Conservation (phyloP, 2,888 invertebrate genomes). For the Dicyrtoma fusca region DNA sequence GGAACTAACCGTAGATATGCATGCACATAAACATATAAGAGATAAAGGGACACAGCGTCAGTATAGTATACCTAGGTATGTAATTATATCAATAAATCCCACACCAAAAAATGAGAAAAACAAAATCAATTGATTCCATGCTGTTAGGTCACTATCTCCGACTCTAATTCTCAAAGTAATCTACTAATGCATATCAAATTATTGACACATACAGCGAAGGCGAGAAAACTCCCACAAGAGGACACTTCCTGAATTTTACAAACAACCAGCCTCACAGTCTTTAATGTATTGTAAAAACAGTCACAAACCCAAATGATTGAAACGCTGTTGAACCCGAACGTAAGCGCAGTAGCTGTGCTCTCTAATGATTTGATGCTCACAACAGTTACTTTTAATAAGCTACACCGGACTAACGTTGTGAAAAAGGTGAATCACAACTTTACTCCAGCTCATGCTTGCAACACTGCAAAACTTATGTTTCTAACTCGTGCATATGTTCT, state of each 20-base stretch:
- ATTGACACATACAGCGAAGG: slow-evolving; percentile 10
- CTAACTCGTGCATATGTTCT: slow-evolving; percentile 9
- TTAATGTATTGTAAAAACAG: background rate
- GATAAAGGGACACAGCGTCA: too few species aligned
- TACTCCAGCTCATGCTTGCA: background rate
- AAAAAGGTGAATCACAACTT: background rate
- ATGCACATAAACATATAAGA: too few species aligned
- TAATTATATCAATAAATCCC: too few species aligned
- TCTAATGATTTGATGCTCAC: too few species aligned
- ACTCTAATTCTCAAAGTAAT: slow-evolving; percentile 27
- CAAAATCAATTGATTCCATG: slow-evolving; percentile 31
- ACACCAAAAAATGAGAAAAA: background rate
- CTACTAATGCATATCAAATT: slow-evolving; percentile 33
- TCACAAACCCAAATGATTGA: too few species aligned
- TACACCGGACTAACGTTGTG: background rate
- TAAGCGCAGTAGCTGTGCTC: too few species aligned
- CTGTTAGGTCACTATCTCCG: slow-evolving; percentile 23
- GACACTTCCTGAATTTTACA: too few species aligned
- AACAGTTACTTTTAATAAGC: too few species aligned
- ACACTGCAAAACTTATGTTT: background rate
- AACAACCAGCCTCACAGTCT: background rate
- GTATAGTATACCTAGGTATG: too few species aligned
- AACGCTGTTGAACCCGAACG: too few species aligned
- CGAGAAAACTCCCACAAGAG: background rate
- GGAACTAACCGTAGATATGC: too few species aligned